phyloP scores from a whole-genome alignment of 2,797 vertebrate species.

The Sebastes dallii region DNA sequence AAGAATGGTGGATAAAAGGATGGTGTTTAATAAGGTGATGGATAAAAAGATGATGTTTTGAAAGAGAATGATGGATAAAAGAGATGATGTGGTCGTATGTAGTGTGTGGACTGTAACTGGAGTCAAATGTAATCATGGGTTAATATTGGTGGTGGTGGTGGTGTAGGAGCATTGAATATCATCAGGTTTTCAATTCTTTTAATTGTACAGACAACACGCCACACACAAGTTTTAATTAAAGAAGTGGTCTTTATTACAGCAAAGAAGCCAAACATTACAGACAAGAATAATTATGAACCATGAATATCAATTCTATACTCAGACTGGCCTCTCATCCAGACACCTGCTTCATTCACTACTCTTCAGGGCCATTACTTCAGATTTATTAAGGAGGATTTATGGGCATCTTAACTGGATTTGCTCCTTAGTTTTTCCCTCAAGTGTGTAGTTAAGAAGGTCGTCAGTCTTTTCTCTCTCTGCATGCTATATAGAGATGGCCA shows the following conservation, averaged over 20 bases:
- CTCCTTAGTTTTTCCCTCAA: slow-evolving; percentile 2
- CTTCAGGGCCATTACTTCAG: slow-evolving; percentile 44
- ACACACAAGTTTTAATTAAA: slow-evolving; percentile 58
- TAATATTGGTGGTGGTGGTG: too few species aligned
- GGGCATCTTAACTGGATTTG: background rate
- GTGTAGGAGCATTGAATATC: background rate
- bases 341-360: slow-evolving; percentile 46
- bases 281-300: slow-evolving; percentile 78
- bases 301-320: slow-evolving; percentile 60
- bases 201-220: background rate
- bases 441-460: background rate
- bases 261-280: slow-evolving; percentile 83
- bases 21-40: too few species aligned
- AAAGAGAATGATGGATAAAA: too few species aligned
- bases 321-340: slow-evolving; percentile 57
- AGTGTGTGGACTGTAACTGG: too few species aligned
- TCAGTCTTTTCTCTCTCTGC: slow-evolving; percentile 13
- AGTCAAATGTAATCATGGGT: too few species aligned
- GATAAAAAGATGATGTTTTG: too few species aligned
- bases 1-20: too few species aligned
- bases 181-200: background rate
- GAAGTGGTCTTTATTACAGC: slow-evolving; percentile 81
- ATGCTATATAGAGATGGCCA: slow-evolving; percentile 23
- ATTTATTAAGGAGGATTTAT: slow-evolving; percentile 5
- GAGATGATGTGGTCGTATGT: too few species aligned